Evolutionary conservation across 1,140 invertebrate genomes (phyloP), one percentile per base, ranked within the genome.

Genomic region (Drosophila pseudoobscura): DNA sequence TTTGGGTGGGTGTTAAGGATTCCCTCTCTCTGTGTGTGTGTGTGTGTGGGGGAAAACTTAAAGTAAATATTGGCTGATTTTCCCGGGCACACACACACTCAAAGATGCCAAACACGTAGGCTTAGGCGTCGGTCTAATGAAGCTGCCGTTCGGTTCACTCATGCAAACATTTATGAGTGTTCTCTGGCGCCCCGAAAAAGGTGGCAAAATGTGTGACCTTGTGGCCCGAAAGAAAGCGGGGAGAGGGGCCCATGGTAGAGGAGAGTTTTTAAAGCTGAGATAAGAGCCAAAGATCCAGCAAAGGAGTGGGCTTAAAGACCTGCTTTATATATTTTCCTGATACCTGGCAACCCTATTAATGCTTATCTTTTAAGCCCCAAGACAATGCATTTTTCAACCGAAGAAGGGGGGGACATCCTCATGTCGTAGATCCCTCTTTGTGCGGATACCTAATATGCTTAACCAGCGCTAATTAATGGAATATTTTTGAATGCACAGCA

Each of bases 21-120:
- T 13, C 11, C 20, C 41, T 39, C 9, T 22, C 31, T 39, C 35
- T 41, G 43, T 17, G 2, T 60, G 24, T 22, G 17, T 29, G 55
- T 53, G 41, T 43, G 45, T 50, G 54, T 47, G 56, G 9, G 56
- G 49, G 50, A 54, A 62, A 66, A 82, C 66, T 78, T 82, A 65
- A 78, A 82, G 82, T 78, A 87, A 85, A 87, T 85, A 87, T 85
- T 74, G 69, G 78, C 62, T 62, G 74, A 77, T 82, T 77, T 80
- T 53, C 52, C 63, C 72, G 4, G 24, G 24, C 3, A 26, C 58
- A 17, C 49, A 60, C 53, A 11, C 35, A 39, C 35, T 39, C 35
- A 39, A 39, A 13, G 11, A 85, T 85, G 62, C 82, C 69, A 64
- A 58, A 77, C 82, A 85, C 82, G 82, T 80, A 71, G 43, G 43